Evolutionary conservation across 1,140 invertebrate genomes (phyloP).

Genomic region (Bacillus rossius): DNA sequence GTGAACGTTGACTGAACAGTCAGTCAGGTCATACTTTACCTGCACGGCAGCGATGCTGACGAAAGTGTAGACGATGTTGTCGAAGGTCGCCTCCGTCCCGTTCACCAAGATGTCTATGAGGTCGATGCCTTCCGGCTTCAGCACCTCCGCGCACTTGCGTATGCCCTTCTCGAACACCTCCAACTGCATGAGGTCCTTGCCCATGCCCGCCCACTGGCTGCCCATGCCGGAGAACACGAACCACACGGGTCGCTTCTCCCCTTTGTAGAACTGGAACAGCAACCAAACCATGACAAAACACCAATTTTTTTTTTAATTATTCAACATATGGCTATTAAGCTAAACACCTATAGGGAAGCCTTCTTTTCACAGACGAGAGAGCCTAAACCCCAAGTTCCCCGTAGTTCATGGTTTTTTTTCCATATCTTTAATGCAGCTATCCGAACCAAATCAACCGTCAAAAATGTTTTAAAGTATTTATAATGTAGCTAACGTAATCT

Average conservation of each 20-base stretch:
- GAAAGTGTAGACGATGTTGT: slow-evolving; percentile 84
- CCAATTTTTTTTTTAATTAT: no score
- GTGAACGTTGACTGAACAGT: no score
- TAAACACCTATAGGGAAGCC: no score
- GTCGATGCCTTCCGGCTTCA: slow-evolving; percentile 73
- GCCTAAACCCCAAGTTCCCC: no score
- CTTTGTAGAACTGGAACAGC: slow-evolving; percentile 24
- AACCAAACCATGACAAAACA: background rate
- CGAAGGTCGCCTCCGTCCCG: slow-evolving; percentile 65
- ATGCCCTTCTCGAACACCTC: slow-evolving; percentile 76
- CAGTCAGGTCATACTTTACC: slow-evolving; percentile 35
- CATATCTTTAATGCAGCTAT: no score
- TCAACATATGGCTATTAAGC: no score
- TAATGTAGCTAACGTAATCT: no score
- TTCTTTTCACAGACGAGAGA: no score
- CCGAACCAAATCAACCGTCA: no score
- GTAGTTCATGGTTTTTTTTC: no score
- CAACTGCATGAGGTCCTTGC: slow-evolving; percentile 70
- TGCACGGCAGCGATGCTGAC: slow-evolving; percentile 93
- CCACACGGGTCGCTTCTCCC: slow-evolving; percentile 76
- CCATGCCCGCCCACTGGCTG: slow-evolving; percentile 95
- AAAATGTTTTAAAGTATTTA: no score
- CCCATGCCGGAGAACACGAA: slow-evolving; percentile 97
- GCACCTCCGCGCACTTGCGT: slow-evolving; percentile 61
- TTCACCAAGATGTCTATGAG: slow-evolving; percentile 75